These are phyloP conservation scores for Drosophila heteroneura DNA, from an alignment of 2,888 invertebrate genomes.

Conservation along the genomic window DNA sequence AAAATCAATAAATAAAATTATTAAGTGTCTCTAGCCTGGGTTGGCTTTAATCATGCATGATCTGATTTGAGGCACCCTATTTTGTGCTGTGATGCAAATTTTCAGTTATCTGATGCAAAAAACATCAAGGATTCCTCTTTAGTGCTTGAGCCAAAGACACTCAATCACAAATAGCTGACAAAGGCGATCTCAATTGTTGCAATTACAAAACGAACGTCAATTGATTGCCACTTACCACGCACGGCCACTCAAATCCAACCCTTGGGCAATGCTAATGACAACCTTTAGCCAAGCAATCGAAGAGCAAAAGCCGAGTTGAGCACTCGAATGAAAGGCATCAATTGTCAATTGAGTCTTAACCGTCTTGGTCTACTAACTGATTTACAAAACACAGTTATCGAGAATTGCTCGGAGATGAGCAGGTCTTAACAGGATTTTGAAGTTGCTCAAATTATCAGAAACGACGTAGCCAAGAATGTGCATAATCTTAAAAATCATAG, in stretches of 20 bases:
- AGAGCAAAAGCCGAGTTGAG: slow-evolving; percentile 4
- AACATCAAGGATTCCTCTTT: slow-evolving; percentile 1
- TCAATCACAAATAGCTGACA: slow-evolving; percentile 27
- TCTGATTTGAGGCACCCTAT: slow-evolving; percentile 22
- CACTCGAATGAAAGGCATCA: slow-evolving; percentile 14
- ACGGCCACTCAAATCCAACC: slow-evolving; percentile 25
- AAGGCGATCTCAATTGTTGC: slow-evolving; percentile 58
- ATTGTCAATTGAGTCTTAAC: slow-evolving; percentile 12
- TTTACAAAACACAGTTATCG: neutral
- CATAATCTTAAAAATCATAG: neutral
- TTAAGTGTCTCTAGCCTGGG: neutral
- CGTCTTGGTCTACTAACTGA: neutral
- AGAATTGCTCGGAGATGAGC: neutral
- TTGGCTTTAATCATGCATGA: slow-evolving; percentile 4
- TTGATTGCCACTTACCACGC: slow-evolving; percentile 71
- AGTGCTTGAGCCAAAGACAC: slow-evolving; percentile 17
- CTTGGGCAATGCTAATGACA: slow-evolving; percentile 7
- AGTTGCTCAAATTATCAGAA: too few relatives aligned
- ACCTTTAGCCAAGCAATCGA: slow-evolving; percentile 7
- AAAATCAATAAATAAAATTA: neutral
- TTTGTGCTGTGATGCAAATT: slow-evolving; percentile 26
- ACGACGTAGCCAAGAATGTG: neutral
- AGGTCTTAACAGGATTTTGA: neutral
- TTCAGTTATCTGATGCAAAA: slow-evolving; percentile 24
- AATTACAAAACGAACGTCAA: slow-evolving; percentile 64